Percentiles rank a stretch among this genome's conserved stretches.
Conservation (phyloP, 64 coral and sea anemone genomes). For the Cladopsammia gracilis region DNA sequence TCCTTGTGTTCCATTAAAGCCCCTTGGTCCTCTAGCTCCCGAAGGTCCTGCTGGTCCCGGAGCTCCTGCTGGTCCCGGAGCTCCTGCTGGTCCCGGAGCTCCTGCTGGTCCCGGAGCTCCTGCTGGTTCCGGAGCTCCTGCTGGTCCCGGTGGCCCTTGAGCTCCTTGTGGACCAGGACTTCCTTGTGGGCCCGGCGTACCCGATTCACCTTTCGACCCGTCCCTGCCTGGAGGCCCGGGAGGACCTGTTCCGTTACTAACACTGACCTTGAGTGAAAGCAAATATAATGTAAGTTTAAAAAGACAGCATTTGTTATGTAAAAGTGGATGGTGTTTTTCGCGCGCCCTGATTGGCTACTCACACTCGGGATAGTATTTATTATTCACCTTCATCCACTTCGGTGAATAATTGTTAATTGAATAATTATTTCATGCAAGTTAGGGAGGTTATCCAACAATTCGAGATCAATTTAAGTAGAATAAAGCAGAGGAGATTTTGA, state of each 20-base stretch:
- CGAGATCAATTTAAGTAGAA: too few species aligned
- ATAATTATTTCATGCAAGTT: too few species aligned
- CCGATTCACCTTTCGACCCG: too few species aligned
- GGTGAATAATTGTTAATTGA: too few species aligned
- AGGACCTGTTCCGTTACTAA: not conserved
- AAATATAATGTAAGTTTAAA: too few species aligned
- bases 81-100: not conserved
- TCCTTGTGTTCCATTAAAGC: not conserved
- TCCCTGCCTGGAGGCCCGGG: not conserved
- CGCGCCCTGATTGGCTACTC: too few species aligned
- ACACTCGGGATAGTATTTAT: too few species aligned
- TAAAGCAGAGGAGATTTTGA: too few species aligned
- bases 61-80: not conserved
- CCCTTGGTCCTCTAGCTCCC: slow-evolving; percentile 32
- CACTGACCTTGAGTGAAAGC: not conserved
- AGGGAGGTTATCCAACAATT: too few species aligned
- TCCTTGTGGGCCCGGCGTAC: not conserved
- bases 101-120: not conserved
- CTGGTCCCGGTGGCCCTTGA: slow-evolving; percentile 25
- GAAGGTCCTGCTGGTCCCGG: not conserved
- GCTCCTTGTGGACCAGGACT: slow-evolving; percentile 59
- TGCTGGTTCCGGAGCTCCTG: not conserved
- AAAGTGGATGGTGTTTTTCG: too few species aligned
- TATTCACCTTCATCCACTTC: too few species aligned
- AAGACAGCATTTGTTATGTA: too few species aligned